A percentile compares a stretch with the other conserved stretches of the same genome.
These are phyloP conservation scores for Notodonta ziczac DNA, from an alignment of 2,888 invertebrate genomes.

Conservation along the genomic window DNA sequence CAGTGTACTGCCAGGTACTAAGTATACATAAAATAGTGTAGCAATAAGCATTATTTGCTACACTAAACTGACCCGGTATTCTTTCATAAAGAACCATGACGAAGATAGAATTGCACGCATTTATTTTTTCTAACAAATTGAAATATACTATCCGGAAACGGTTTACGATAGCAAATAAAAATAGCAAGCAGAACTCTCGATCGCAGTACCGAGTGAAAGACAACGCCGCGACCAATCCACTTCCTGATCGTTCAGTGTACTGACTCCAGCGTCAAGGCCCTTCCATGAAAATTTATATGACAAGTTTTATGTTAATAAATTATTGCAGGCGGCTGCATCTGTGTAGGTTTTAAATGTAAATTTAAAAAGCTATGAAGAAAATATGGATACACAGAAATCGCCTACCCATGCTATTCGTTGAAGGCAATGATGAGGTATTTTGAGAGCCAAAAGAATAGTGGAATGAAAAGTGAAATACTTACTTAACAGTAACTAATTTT, in stretches of 20 bases:
- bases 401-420: no score
- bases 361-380: no score
- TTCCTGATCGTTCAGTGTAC: constrained; percentile 37
- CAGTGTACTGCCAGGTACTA: no score
- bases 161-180: constrained; percentile 2
- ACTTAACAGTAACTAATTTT: no score
- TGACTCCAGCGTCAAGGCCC: constrained; percentile 46
- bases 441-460: no score
- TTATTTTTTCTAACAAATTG: background rate
- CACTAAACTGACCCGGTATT: no score
- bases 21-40: no score
- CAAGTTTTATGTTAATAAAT: constrained; percentile 24
- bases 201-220: constrained; percentile 41
- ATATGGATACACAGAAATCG: no score
- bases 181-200: constrained; percentile 18
- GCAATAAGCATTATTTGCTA: no score
- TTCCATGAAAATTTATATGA: constrained; percentile 29
- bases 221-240: constrained; percentile 33
- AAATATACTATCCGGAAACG: background rate
- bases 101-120: background rate
- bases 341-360: no score
- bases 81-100: background rate
- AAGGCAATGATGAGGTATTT: no score
- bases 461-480: no score
- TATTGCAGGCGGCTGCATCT: constrained; percentile 9